Evolutionary conservation across 2,888 invertebrate species (phyloP).

Genomic region (Drosophila anceps): DNA sequence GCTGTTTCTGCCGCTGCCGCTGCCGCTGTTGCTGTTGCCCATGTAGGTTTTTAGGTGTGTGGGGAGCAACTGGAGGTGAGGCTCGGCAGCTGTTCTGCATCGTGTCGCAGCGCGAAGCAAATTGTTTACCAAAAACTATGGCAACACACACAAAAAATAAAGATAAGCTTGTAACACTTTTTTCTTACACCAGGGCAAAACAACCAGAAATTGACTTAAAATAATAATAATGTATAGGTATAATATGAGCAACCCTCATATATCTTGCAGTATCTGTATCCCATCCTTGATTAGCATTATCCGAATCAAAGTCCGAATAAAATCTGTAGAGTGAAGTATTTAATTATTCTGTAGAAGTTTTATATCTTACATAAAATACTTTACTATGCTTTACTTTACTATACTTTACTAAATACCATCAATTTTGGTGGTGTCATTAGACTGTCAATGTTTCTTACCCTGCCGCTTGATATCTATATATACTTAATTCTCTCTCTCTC

Average conservation of each 20-base stretch:
- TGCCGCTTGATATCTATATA: too few relatives aligned
- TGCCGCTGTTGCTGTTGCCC: slow-evolving; percentile 23
- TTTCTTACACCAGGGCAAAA: not conserved
- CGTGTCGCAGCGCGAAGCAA: slow-evolving; percentile 51
- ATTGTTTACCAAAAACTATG: slow-evolving; percentile 48
- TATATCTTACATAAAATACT: too few relatives aligned
- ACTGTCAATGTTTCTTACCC: too few relatives aligned
- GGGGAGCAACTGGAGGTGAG: slow-evolving; percentile 54
- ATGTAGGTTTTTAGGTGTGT: slow-evolving; percentile 49
- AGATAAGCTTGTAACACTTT: slow-evolving; percentile 15
- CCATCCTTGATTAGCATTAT: not conserved
- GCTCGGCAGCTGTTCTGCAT: slow-evolving; percentile 65
- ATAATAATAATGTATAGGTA: not conserved
- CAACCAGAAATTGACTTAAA: not conserved
- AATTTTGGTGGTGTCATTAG: too few relatives aligned
- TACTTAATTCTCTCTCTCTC: not conserved
- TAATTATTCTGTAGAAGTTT: too few relatives aligned
- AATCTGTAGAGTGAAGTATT: too few relatives aligned
- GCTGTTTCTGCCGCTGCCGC: slow-evolving; percentile 28
- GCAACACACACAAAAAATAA: slow-evolving; percentile 35
- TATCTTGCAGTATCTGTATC: not conserved
- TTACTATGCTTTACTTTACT: too few relatives aligned
- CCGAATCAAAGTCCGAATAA: not conserved
- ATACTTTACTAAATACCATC: too few relatives aligned
- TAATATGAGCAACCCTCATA: too few relatives aligned